A percentile compares a stretch with the other conserved stretches of the same genome.
phyloP scores from a whole-genome alignment of 2,797 vertebrate species.

The Pristis pectinata region DNA sequence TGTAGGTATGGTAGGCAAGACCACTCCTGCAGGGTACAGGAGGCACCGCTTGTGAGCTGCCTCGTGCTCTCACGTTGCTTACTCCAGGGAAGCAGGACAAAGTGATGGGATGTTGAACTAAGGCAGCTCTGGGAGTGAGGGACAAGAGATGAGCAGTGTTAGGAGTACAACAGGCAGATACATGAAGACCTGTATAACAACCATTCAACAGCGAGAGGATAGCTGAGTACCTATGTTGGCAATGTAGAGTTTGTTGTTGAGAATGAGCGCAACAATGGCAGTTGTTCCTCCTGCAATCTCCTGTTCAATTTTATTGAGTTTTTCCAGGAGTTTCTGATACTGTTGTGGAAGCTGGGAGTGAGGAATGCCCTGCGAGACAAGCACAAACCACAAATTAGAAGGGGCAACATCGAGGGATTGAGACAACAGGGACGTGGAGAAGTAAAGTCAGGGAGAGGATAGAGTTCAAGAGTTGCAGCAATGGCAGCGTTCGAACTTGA shows the following conservation, averaged over 20 bases:
- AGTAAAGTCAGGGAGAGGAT: no score
- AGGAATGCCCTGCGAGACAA: slow-evolving; percentile 58
- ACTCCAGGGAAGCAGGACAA: neutral
- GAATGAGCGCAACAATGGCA: slow-evolving; percentile 83
- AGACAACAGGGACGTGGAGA: no score
- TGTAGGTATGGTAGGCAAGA: neutral
- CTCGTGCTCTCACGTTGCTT: neutral
- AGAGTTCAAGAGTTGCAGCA: no score
- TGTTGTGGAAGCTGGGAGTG: slow-evolving; percentile 77
- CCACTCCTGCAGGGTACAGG: neutral
- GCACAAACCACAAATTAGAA: neutral
- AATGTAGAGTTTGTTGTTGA: slow-evolving; percentile 86
- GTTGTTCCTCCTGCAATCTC: slow-evolving; percentile 90
- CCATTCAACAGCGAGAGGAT: no score
- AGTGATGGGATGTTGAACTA: neutral
- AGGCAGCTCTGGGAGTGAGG: neutral
- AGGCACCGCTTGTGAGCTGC: no score
- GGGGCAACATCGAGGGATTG: neutral
- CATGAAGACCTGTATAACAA: neutral
- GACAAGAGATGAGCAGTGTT: neutral
- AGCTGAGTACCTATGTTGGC: slow-evolving; percentile 78
- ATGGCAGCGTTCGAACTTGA: no score
- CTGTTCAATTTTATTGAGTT: slow-evolving; percentile 78
- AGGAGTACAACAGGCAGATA: neutral
- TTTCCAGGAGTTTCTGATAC: slow-evolving; percentile 84